phyloP scores from a whole-genome alignment of 2,113 vertebrate species.

The Tapirus terrestris region DNA sequence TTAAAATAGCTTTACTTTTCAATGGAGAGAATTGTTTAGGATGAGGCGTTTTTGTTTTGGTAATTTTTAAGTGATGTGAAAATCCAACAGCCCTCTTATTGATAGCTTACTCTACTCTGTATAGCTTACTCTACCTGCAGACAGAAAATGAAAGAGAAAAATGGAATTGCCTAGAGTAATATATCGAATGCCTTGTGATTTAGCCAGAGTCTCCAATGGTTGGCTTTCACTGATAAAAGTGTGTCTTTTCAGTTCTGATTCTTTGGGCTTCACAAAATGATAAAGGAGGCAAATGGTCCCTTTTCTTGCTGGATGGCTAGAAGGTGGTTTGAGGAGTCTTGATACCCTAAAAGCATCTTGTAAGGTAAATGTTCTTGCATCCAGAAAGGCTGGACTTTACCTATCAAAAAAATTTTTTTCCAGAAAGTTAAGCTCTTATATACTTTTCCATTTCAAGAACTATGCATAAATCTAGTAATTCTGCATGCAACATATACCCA shows the following conservation, averaged over 20 bases:
- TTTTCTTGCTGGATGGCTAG: neutral
- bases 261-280: neutral
- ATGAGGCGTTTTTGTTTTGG: neutral
- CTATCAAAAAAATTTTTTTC: neutral
- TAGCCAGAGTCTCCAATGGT: slow-evolving; percentile 64
- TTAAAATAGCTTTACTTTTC: slow-evolving; percentile 82
- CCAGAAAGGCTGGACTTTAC: neutral
- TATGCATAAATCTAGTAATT: neutral
- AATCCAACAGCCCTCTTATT: slow-evolving; percentile 39
- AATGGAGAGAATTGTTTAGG: slow-evolving; percentile 57
- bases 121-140: slow-evolving; percentile 31
- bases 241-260: neutral
- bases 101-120: neutral
- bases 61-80: slow-evolving; percentile 68
- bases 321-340: neutral
- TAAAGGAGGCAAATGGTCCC: neutral
- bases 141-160: slow-evolving; percentile 48
- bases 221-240: neutral
- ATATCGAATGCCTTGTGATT: slow-evolving; percentile 74
- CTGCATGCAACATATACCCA: neutral
- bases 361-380: neutral
- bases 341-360: neutral
- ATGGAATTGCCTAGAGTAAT: slow-evolving; percentile 50
- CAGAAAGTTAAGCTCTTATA: neutral
- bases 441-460: neutral